These are phyloP conservation scores for Etia nguti DNA, from an alignment of 2,113 vertebrate genomes.

Conservation along the genomic window DNA sequence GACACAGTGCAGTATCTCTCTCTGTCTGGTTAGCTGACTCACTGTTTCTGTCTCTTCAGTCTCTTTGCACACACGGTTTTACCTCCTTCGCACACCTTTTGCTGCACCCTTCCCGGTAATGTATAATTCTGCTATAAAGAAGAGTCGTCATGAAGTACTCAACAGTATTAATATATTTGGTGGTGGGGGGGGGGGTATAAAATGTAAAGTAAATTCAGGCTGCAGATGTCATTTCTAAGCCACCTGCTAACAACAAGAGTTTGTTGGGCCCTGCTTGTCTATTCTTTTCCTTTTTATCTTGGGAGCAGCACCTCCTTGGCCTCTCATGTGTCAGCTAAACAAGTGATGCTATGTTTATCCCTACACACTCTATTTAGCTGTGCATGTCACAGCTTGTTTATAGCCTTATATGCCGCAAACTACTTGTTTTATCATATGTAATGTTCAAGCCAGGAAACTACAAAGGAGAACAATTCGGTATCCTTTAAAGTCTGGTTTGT, in stretches of 20 bases:
- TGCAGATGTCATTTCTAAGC: not conserved
- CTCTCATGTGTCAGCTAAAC: not conserved
- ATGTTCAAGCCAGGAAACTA: not conserved
- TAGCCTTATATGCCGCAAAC: not conserved
- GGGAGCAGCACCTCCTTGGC: not conserved
- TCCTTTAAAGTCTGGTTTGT: not conserved
- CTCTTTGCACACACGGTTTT: not conserved
- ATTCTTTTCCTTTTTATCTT: not conserved
- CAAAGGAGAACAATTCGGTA: not conserved
- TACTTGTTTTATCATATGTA: not conserved
- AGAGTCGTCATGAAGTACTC: not conserved
- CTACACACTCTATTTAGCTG: not conserved
- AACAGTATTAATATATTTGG: too few relatives aligned
- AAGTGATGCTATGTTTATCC: constrained; percentile 24
- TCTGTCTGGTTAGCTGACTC: not conserved
- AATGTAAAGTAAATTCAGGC: not conserved
- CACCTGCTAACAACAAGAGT: not conserved
- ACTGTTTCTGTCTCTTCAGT: not conserved
- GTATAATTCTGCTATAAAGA: not conserved
- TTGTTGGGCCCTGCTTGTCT: not conserved
- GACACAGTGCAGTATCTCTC: not conserved
- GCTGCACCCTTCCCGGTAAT: not conserved
- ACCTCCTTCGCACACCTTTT: not conserved
- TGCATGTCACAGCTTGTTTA: not conserved
- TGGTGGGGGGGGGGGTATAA: too few relatives aligned